A percentile compares a stretch with the other conserved stretches of the same genome.
These are phyloP conservation scores for Promerops cafer DNA, from an alignment of 2,113 vertebrate species.

Conservation along the genomic window DNA sequence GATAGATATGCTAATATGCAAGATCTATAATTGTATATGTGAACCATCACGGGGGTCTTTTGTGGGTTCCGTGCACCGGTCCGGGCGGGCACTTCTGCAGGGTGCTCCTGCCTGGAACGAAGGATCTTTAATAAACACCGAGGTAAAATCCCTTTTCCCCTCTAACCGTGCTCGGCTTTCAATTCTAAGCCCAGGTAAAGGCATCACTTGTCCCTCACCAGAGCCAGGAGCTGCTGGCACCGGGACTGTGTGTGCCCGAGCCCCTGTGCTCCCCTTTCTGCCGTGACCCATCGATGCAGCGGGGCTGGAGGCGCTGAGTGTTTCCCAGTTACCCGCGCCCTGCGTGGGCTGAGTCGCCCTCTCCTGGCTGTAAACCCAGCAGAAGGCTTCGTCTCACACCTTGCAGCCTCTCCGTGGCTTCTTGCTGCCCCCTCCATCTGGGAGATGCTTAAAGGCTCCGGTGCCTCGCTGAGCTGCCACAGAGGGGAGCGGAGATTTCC, in stretches of 20 bases:
- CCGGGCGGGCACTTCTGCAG: too few species aligned
- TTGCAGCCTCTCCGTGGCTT: background rate
- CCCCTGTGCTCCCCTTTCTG: background rate
- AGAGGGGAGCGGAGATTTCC: background rate
- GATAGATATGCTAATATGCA: too few species aligned
- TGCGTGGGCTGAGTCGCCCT: background rate
- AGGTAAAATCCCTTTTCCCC: too few species aligned
- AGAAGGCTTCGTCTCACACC: background rate
- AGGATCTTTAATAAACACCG: too few species aligned
- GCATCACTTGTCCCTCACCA: background rate
- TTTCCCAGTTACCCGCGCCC: background rate
- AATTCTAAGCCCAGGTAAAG: too few species aligned
- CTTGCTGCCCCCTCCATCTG: background rate
- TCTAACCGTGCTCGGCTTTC: too few species aligned
- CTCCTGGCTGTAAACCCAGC: background rate
- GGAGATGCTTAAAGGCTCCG: background rate
- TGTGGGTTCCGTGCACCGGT: too few species aligned
- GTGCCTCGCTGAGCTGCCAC: background rate
- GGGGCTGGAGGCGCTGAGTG: background rate
- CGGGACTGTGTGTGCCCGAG: background rate
- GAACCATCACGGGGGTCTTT: too few species aligned
- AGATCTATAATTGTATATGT: too few species aligned
- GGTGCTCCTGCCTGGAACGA: too few species aligned
- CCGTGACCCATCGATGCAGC: rapidly evolving
- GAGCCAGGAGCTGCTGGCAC: background rate